Evolutionary conservation across 2,113 vertebrate species (phyloP).

Genomic region (Salminus brasiliensis): DNA sequence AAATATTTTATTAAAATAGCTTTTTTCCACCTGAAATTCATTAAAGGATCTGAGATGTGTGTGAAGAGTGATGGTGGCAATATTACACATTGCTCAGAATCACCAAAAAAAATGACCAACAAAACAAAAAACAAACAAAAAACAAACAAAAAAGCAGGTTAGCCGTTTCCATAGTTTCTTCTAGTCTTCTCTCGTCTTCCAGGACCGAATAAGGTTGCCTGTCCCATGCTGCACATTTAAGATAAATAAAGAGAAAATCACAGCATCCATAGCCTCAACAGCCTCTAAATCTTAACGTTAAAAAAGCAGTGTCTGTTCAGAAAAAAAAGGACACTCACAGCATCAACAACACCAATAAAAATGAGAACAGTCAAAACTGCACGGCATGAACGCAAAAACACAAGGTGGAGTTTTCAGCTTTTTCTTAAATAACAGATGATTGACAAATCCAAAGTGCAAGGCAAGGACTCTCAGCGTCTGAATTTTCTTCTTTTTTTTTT

Average conservation of each 20-base stretch:
- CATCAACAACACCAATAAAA: slow-evolving; percentile 23
- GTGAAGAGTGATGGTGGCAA: slow-evolving; percentile 60
- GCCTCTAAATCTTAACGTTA: slow-evolving; percentile 40
- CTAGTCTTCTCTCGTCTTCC: neutral
- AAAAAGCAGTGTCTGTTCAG: slow-evolving; percentile 20
- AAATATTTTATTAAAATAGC: slow-evolving; percentile 98
- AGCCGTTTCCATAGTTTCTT: slow-evolving; percentile 37
- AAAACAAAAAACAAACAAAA: too few relatives aligned
- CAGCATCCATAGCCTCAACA: neutral
- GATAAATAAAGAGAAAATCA: slow-evolving; percentile 40
- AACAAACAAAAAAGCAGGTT: slow-evolving; percentile 51
- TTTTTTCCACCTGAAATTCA: slow-evolving; percentile 84
- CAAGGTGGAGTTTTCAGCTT: slow-evolving; percentile 72
- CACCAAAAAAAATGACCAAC: slow-evolving; percentile 40
- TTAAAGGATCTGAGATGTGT: slow-evolving; percentile 75
- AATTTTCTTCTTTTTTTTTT: slow-evolving; percentile 55
- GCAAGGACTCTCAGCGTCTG: slow-evolving; percentile 80
- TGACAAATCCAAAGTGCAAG: slow-evolving; percentile 89
- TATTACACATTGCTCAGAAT: slow-evolving; percentile 41
- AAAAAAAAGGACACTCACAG: slow-evolving; percentile 16
- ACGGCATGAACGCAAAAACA: slow-evolving; percentile 77
- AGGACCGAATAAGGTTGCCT: neutral
- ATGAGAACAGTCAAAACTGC: slow-evolving; percentile 33
- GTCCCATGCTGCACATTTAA: slow-evolving; percentile 10
- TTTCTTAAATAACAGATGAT: slow-evolving; percentile 78